A percentile compares a stretch with the other conserved stretches of the same genome.
These are phyloP conservation scores for Tetragonula clypearis DNA, from an alignment of 1,140 invertebrate genomes.

Conservation along the genomic window DNA sequence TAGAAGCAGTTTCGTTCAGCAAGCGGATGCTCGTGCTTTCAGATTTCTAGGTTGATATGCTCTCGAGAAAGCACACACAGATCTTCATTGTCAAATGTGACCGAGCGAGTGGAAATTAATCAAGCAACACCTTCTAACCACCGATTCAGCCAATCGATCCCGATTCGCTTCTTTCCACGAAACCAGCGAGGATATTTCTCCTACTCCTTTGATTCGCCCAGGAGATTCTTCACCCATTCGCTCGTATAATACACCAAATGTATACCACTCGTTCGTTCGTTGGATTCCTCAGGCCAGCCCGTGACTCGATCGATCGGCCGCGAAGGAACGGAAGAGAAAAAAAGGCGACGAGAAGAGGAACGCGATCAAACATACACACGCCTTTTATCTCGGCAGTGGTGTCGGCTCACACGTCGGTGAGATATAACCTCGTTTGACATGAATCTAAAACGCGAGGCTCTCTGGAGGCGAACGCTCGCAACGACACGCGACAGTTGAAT, in stretches of 20 bases:
- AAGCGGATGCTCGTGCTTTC: background rate
- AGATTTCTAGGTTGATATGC: background rate
- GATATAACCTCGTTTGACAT: slow-evolving; percentile 37
- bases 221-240: slow-evolving; percentile 25
- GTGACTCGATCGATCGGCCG: slow-evolving; percentile 11
- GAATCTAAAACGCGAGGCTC: slow-evolving; percentile 24
- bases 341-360: background rate
- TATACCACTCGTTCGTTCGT: background rate
- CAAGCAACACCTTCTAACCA: too few relatives aligned
- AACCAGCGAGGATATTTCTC: too few relatives aligned
- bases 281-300: slow-evolving; percentile 9
- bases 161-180: too few relatives aligned
- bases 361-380: slow-evolving; percentile 17
- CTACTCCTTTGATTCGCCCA: background rate
- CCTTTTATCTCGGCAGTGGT: background rate
- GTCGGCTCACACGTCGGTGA: background rate
- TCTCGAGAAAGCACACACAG: background rate
- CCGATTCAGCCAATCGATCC: too few relatives aligned
- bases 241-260: slow-evolving; percentile 30
- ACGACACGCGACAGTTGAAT: slow-evolving; percentile 7
- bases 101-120: too few relatives aligned
- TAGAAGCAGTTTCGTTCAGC: too few relatives aligned
- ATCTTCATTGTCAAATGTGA: too few relatives aligned
- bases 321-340: background rate
- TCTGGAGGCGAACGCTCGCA: slow-evolving; percentile 15